A percentile compares a stretch with the other conserved stretches of the same genome.
Conservation (phyloP, 1,140 invertebrate species). For the Callitettix versicolor region DNA sequence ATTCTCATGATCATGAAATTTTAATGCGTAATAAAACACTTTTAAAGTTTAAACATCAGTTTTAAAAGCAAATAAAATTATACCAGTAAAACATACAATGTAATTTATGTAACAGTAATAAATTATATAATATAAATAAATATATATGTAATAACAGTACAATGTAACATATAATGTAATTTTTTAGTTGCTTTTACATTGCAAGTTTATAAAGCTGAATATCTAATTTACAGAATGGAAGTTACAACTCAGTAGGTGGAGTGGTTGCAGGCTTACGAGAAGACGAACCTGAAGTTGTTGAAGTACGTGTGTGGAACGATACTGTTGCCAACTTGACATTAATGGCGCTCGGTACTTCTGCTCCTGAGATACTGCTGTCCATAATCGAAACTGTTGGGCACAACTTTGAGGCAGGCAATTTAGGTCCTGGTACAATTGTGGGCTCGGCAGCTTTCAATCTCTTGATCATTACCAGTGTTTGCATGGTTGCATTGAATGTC, state of each 20-base stretch:
- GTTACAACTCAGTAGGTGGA: constrained; percentile 22
- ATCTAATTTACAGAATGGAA: constrained; percentile 24
- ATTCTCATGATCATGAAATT: too few relatives aligned
- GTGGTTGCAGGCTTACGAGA: constrained; percentile 24
- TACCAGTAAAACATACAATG: too few relatives aligned
- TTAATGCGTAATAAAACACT: too few relatives aligned
- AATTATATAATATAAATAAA: too few relatives aligned
- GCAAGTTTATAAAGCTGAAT: too few relatives aligned
- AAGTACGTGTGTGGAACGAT: constrained; percentile 46
- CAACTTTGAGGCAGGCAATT: constrained; percentile 39
- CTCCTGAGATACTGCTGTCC: constrained; percentile 53
- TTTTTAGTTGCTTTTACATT: too few relatives aligned
- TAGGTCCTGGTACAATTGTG: constrained; percentile 56
- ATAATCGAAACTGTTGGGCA: constrained; percentile 49
- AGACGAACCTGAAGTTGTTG: constrained; percentile 30
- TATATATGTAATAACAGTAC: too few relatives aligned
- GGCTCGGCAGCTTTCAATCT: constrained; percentile 56
- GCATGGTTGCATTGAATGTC: constrained; percentile 41
- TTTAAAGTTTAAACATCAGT: too few relatives aligned
- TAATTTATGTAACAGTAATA: too few relatives aligned
- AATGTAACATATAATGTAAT: too few relatives aligned
- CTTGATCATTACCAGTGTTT: constrained; percentile 46
- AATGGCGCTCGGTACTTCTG: constrained; percentile 54
- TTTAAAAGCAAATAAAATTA: too few relatives aligned
- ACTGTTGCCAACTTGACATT: constrained; percentile 58